Base-by-base conservation (phyloP, 2,113 vertebrate species). In the Thalassarche chlororhynchos region DNA sequence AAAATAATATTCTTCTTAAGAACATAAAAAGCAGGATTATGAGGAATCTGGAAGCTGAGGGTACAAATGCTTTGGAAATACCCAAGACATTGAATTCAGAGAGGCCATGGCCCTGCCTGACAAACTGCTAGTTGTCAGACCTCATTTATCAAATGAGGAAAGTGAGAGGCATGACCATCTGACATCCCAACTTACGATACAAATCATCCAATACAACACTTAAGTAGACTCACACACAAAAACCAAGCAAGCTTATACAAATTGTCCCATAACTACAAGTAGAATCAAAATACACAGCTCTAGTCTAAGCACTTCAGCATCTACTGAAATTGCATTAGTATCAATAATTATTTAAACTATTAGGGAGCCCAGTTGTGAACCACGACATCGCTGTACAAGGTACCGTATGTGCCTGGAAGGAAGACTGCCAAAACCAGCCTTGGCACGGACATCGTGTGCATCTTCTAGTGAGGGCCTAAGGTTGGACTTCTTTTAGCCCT, bases 221-320 rank as follows among this genome's bases (percentile, higher is more conserved):
- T 17, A 5, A 81, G 28, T 2, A 61, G 40, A 44, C 6, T 18
- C 69, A 25, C 17, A 51, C 14, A 49, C 16, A 69, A 17, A 84
- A 91, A 32, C 0, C 10, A 89, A 75, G 14, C 42, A 57, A 79
- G 13, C 34, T 84, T 42, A 31, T 44, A 74, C 29, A 61, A 72
- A 61, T 0, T 77, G 40, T 58, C 17, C 34, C 12, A 0, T 9
- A 57, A 32, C 12, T 52, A 13, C 16, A 49, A 20, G 40, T 0
- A n/a, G 36, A 76, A 71, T 4, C 60, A 20, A 89, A 49, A 32
- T 6, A 55, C 23, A 55, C n/a, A 76, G 61, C 36, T 84, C 51
- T 28, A n/a, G 8, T 29, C 64, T 42, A 55, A 87, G 25, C 74
- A 52, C 23, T 64, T 44, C 60, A 95, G 47, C 70, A 87, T 13